Percentiles rank a stretch among this genome's conserved stretches.
Conservation (phyloP, 2,888 invertebrate species). For the Scaptomyza flava region DNA sequence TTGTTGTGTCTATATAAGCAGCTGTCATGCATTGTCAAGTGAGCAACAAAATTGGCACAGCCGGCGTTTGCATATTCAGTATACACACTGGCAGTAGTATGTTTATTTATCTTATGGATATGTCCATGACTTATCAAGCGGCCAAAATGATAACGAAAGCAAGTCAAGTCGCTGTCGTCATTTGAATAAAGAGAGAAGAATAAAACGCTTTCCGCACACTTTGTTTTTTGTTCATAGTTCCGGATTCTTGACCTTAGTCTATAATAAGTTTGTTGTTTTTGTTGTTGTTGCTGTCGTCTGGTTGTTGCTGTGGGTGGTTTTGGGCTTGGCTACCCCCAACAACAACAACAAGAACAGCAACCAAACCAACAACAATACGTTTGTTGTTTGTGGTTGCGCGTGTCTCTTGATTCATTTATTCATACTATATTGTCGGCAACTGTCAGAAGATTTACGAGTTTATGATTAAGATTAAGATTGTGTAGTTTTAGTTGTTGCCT, state of each 20-base stretch:
- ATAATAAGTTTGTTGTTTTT: slow-evolving; percentile 60
- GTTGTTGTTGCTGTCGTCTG: neutral
- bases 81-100: slow-evolving; percentile 1
- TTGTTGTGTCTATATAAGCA: slow-evolving; percentile 52
- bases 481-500: slow-evolving; percentile 26
- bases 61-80: slow-evolving; percentile 13
- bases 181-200: slow-evolving; percentile 53
- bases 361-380: too few relatives aligned
- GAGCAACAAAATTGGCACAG: slow-evolving; percentile 50
- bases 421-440: slow-evolving; percentile 15
- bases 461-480: slow-evolving; percentile 69
- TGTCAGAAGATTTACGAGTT: slow-evolving; percentile 66
- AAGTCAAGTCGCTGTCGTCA: slow-evolving; percentile 29
- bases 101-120: slow-evolving; percentile 69
- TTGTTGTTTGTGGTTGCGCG: slow-evolving; percentile 44
- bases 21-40: slow-evolving; percentile 39
- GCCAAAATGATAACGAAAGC: slow-evolving; percentile 71
- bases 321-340: slow-evolving; percentile 1
- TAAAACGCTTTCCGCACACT: slow-evolving; percentile 54
- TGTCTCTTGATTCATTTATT: slow-evolving; percentile 62
- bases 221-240: slow-evolving; percentile 50
- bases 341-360: slow-evolving; percentile 1
- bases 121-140: slow-evolving; percentile 74
- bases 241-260: slow-evolving; percentile 82
- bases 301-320: slow-evolving; percentile 15